Evolutionary conservation across 2,888 invertebrate species (phyloP), one percentile per base, ranked within the genome.

Genomic region (Athetis lepigone): DNA sequence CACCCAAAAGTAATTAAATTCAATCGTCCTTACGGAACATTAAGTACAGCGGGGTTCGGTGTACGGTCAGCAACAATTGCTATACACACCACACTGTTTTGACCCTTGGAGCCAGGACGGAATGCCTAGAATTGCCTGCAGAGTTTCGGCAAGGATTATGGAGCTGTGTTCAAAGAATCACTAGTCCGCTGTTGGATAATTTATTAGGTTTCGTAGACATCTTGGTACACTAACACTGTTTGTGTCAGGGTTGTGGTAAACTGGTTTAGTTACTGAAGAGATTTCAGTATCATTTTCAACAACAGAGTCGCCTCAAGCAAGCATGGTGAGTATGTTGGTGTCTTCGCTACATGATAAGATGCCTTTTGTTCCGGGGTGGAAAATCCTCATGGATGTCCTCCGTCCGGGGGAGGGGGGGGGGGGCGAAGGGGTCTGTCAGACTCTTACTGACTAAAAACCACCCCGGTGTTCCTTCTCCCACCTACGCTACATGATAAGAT

Each of bases 1-100:
- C 81, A 69, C 77, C 75, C 79, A 66, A 80, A 84, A 80, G 82
- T 82, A 87, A 87, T 88, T 88, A 86, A 85, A 88, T 86, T 88
- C 85, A 86, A 87, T 85, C 79, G 80, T 78, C 76, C 80, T 84
- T 79, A 84, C 84, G 80, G 80, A 72, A 85, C 86, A 86, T 88
- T 88, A 85, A 86, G 67, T 82, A 77, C 77, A 77, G 80, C 80
- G 75, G 70, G 73, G 74, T 77, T 78, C 46, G 50, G 62, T 65
- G 59, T 64, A 70, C 70, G 75, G 79, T 70, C 70, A 72, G 50
- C 65, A 57, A 67, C 58, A 70, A 73, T 64, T 62, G 61, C 46
- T 42, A 45, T 39, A 27, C 43, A 29, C 23, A 59, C 37, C 63
- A 55, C 39, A 49, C 66, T 4, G 76, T 75, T 79, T 54, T 70